phyloP scores from a whole-genome alignment of 2,113 vertebrate genomes.

The Ceyx margarethae region DNA sequence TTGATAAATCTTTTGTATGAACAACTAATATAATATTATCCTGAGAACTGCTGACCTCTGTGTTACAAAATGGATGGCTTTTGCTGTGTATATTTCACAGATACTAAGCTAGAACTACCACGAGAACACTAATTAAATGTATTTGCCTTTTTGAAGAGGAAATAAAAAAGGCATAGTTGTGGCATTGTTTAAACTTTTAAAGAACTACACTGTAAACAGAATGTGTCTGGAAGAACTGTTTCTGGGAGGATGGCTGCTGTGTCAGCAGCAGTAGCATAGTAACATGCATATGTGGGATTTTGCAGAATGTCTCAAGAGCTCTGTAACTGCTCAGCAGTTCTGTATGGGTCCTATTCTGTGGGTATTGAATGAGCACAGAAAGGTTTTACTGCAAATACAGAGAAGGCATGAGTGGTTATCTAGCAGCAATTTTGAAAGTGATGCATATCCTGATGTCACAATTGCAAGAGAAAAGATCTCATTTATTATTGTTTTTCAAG shows the following conservation, averaged over 20 bases:
- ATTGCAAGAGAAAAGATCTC: neutral
- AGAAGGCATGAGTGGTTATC: neutral
- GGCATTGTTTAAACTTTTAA: neutral
- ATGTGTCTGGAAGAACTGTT: neutral
- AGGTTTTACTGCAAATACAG: neutral
- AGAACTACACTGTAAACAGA: neutral
- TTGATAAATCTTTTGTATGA: neutral
- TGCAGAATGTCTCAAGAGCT: neutral
- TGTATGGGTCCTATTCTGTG: neutral
- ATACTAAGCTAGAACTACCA: neutral
- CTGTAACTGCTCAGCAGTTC: neutral
- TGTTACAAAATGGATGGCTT: neutral
- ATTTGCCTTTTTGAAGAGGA: neutral
- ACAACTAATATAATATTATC: neutral
- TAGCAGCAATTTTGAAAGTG: neutral
- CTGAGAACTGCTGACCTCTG: neutral
- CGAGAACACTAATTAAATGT: neutral
- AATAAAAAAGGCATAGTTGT: neutral
- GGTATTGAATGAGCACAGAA: neutral
- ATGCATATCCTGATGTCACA: neutral
- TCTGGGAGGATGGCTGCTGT: neutral
- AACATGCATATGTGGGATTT: neutral
- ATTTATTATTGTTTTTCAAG: neutral
- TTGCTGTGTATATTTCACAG: neutral
- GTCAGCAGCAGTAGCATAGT: neutral